Conservation (phyloP, 2,888 invertebrate genomes). For the Agonopterix subpropinquella region DNA sequence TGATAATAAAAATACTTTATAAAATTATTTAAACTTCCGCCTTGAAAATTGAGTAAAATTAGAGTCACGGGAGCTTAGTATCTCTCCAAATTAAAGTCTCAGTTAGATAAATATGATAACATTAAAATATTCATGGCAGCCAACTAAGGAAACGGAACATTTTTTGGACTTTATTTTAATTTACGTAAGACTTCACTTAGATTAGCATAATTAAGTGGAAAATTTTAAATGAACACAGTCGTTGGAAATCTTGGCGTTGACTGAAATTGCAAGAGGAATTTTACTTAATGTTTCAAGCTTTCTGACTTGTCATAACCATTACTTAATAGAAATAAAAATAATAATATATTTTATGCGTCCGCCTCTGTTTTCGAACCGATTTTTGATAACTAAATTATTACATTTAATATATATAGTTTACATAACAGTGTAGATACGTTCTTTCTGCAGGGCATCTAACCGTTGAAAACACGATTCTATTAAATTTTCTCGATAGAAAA, state of each 20-base stretch:
- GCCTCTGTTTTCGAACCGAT: too few relatives aligned
- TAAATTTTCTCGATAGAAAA: too few relatives aligned
- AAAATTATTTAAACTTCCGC: constrained; percentile 5
- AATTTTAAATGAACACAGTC: constrained; percentile 9
- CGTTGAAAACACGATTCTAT: too few relatives aligned
- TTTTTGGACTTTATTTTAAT: constrained; percentile 21
- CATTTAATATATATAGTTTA: too few relatives aligned
- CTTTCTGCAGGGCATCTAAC: too few relatives aligned
- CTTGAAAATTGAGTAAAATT: constrained; percentile 2
- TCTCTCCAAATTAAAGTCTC: constrained; percentile 17
- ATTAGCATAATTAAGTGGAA: constrained; percentile 17
- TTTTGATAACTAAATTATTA: too few relatives aligned
- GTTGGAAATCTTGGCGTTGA: too few relatives aligned
- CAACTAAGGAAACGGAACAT: constrained; percentile 9
- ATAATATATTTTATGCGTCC: too few relatives aligned
- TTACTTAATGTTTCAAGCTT: not conserved
- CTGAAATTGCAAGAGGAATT: not conserved
- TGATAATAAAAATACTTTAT: not conserved
- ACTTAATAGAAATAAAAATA: too few relatives aligned
- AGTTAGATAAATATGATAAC: constrained; percentile 20
- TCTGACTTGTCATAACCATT: too few relatives aligned
- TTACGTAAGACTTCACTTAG: constrained; percentile 11
- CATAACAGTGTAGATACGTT: too few relatives aligned
- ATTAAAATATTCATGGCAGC: constrained; percentile 20
- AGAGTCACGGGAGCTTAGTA: constrained; percentile 10